Percentiles rank a stretch among this genome's conserved stretches.
phyloP scores from a whole-genome alignment of 2,888 invertebrate species.

The Merodon equestris region DNA sequence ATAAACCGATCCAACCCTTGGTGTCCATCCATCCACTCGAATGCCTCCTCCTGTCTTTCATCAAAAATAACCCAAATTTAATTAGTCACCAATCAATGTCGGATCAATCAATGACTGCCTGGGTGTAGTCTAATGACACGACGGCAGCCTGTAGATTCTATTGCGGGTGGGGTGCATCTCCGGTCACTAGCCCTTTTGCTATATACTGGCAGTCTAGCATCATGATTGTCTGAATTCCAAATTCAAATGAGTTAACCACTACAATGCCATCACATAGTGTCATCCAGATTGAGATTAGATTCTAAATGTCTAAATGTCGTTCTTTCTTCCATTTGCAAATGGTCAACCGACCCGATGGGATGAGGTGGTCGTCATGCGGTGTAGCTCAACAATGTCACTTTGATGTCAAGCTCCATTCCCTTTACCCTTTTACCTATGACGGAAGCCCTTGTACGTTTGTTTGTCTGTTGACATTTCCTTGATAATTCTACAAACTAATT shows the following conservation, averaged over 20 bases:
- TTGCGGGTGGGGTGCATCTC: too few species aligned
- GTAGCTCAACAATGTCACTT: neutral
- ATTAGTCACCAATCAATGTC: constrained; percentile 66
- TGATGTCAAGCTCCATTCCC: constrained; percentile 7
- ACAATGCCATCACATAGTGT: constrained; percentile 12
- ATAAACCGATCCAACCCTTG: neutral
- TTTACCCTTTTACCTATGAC: constrained; percentile 26
- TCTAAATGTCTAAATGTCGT: constrained; percentile 46
- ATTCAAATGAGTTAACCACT: constrained; percentile 57
- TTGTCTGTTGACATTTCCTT: constrained; percentile 54
- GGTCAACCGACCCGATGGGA: too few species aligned
- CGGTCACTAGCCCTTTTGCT: too few species aligned
- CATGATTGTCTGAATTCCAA: constrained; percentile 18
- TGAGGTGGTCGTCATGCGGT: constrained; percentile 4
- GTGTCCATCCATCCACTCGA: neutral
- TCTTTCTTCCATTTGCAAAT: constrained; percentile 44
- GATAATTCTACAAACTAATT: constrained; percentile 60
- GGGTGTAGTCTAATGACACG: neutral
- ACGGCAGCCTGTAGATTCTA: constrained; percentile 15
- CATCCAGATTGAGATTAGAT: constrained; percentile 46
- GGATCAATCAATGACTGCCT: constrained; percentile 57
- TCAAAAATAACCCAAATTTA: constrained; percentile 66
- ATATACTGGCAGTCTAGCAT: too few species aligned
- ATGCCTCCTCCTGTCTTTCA: constrained; percentile 48
- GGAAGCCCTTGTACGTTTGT: constrained; percentile 12